A percentile compares a stretch with the other conserved stretches of the same genome.
Evolutionary conservation across 2,113 vertebrate species (phyloP).

Genomic region (Myotis yumanensis): DNA sequence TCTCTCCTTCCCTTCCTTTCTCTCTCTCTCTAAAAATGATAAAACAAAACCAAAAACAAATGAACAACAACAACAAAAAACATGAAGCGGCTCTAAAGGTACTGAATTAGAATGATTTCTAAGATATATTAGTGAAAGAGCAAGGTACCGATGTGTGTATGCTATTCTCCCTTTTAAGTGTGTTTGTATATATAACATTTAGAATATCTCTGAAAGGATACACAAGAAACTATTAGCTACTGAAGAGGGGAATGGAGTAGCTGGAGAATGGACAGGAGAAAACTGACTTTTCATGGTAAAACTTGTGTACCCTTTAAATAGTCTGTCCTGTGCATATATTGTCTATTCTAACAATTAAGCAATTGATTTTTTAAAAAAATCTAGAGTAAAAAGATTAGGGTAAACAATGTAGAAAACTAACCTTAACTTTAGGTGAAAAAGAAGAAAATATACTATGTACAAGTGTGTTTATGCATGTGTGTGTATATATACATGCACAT

Average conservation of each 20-base stretch:
- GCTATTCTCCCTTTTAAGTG: not conserved
- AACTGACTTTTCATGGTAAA: not conserved
- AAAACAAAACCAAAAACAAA: not conserved
- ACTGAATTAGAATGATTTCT: not conserved
- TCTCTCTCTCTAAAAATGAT: not conserved
- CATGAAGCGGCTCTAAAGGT: not conserved
- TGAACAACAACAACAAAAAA: not conserved
- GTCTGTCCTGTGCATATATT: not conserved
- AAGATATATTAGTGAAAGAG: not conserved
- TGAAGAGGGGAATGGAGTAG: not conserved
- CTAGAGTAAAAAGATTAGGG: not conserved
- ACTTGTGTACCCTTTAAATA: not conserved
- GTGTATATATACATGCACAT: not conserved
- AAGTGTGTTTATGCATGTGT: not conserved
- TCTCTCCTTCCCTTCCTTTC: not conserved
- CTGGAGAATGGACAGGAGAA: not conserved
- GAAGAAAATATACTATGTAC: not conserved
- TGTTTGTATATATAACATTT: not conserved
- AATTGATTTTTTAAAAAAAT: not conserved
- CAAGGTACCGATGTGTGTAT: not conserved
- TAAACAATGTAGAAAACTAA: not conserved
- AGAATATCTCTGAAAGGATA: not conserved
- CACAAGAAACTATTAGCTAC: not conserved
- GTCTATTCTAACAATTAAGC: not conserved
- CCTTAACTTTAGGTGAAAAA: not conserved